Percentiles rank a stretch among this genome's conserved stretches.
Conservation (phyloP, 2,113 vertebrate genomes). For the Felis chaus region DNA sequence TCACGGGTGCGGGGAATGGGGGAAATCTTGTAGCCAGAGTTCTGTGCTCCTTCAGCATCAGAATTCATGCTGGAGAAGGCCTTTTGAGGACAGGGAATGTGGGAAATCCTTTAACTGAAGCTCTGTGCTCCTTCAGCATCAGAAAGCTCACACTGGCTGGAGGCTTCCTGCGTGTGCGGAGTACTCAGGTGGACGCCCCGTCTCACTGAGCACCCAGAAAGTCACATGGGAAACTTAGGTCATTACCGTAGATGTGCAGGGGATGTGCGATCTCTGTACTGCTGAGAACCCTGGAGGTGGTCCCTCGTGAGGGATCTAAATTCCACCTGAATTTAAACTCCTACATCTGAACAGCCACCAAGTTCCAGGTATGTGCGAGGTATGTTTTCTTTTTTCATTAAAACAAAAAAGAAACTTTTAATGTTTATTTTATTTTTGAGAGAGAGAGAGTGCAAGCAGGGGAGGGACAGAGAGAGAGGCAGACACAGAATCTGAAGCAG, state of each 20-base stretch:
- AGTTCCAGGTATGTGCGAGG: not conserved
- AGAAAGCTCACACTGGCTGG: not conserved
- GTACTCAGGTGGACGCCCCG: not conserved
- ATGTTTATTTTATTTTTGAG: too few species aligned
- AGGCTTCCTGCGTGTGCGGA: not conserved
- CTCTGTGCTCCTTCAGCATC: not conserved
- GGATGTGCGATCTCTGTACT: not conserved
- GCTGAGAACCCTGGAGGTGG: not conserved
- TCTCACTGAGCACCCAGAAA: not conserved
- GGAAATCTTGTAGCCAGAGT: constrained; percentile 26
- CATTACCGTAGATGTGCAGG: not conserved
- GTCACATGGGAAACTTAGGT: not conserved
- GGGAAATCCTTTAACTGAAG: constrained; percentile 40
- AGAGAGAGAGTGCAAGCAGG: too few species aligned
- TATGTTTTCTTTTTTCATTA: not conserved
- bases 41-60: not conserved
- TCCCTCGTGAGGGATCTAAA: too few species aligned
- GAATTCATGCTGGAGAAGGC: constrained; percentile 40
- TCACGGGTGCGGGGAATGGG: not conserved
- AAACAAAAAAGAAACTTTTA: too few species aligned
- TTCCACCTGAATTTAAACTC: not conserved
- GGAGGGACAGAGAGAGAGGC: not conserved
- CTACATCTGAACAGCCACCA: not conserved
- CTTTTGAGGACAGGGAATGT: constrained; percentile 40
- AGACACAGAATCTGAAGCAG: not conserved